These are phyloP conservation scores for Helostoma temminkii DNA, from an alignment of 2,797 vertebrate species.

Conservation along the genomic window DNA sequence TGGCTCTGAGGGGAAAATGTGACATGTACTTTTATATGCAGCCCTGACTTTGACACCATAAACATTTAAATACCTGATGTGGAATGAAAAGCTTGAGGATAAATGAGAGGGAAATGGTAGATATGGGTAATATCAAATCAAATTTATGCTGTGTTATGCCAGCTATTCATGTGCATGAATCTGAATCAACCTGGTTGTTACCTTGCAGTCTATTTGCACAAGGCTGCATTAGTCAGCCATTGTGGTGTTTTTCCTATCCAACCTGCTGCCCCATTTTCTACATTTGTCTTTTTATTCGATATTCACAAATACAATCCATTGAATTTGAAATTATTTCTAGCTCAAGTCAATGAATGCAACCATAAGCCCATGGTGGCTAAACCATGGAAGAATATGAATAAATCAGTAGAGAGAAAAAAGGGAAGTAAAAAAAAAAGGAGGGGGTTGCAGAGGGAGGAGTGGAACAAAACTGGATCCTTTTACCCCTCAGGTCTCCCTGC, in stretches of 20 bases:
- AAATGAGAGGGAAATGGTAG: slow-evolving; percentile 47
- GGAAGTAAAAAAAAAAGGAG: not conserved
- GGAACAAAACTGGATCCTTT: slow-evolving; percentile 71
- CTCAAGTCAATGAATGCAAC: slow-evolving; percentile 76
- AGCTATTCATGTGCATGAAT: slow-evolving; percentile 50
- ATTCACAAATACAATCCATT: slow-evolving; percentile 71
- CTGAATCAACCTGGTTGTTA: slow-evolving; percentile 45
- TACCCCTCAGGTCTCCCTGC: slow-evolving; percentile 56
- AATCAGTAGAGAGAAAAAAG: slow-evolving; percentile 64
- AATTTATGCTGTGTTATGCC: slow-evolving; percentile 27
- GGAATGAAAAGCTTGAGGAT: slow-evolving; percentile 49
- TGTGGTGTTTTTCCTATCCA: slow-evolving; percentile 19
- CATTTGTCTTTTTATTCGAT: slow-evolving; percentile 64
- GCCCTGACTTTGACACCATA: slow-evolving; percentile 6
- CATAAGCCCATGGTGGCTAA: slow-evolving; percentile 67
- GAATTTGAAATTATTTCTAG: slow-evolving; percentile 78
- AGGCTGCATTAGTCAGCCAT: slow-evolving; percentile 30
- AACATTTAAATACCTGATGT: slow-evolving; percentile 44
- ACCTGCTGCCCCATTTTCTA: not conserved
- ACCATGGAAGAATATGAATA: slow-evolving; percentile 76
- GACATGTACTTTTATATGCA: slow-evolving; percentile 23
- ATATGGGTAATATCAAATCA: slow-evolving; percentile 46
- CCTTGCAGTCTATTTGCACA: slow-evolving; percentile 44
- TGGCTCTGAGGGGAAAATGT: not conserved
- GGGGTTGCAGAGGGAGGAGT: slow-evolving; percentile 23